Evolutionary conservation across 2,113 vertebrate genomes (phyloP).

Genomic region (Amphilophus citrinellus): DNA sequence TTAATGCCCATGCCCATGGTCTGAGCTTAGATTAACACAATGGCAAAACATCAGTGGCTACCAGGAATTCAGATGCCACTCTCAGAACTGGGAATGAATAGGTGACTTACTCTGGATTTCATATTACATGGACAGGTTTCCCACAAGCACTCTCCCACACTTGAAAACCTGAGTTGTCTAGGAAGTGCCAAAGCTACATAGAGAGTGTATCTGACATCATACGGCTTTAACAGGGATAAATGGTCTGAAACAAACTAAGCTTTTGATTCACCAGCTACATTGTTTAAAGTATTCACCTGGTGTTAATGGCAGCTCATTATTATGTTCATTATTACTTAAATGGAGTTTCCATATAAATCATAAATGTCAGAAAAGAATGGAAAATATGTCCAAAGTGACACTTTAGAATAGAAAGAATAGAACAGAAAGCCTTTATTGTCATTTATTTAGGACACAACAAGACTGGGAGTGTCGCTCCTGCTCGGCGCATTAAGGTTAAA

Average conservation of each 20-base stretch:
- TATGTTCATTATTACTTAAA: background rate
- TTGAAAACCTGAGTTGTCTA: background rate
- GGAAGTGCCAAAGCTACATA: background rate
- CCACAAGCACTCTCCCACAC: background rate
- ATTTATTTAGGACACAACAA: too few relatives aligned
- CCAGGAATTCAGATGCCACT: background rate
- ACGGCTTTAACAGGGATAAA: background rate
- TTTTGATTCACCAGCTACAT: background rate
- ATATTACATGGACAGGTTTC: background rate
- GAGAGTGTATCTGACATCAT: background rate
- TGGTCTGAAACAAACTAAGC: background rate
- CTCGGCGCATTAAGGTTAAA: background rate
- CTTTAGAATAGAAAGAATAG: background rate
- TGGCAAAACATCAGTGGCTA: fast-evolving
- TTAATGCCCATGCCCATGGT: background rate
- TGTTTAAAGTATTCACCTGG: background rate
- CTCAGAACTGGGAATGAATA: background rate
- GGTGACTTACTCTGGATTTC: background rate
- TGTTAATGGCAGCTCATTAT: background rate
- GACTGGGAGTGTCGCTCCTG: too few relatives aligned
- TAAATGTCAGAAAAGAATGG: background rate
- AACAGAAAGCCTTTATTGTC: background rate
- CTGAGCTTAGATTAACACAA: background rate
- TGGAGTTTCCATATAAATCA: background rate
- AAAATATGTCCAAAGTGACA: background rate